A percentile compares a stretch with the other conserved stretches of the same genome.
Conservation (phyloP, 2,113 vertebrate species). For the Tychaedon coryphoeus region DNA sequence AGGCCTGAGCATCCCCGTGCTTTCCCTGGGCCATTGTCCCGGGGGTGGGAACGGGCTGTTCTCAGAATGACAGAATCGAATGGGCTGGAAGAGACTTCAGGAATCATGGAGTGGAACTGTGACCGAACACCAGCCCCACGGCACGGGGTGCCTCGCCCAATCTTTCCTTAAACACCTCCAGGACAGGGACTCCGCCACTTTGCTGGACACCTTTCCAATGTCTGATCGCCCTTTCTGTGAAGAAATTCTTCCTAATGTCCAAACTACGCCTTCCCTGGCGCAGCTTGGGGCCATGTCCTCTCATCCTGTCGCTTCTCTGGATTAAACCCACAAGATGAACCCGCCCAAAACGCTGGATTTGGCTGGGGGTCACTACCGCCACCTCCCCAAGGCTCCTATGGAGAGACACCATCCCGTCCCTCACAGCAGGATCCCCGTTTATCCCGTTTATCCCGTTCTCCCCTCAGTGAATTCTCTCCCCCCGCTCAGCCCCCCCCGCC, state of each 20-base stretch:
- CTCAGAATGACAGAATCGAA: background rate
- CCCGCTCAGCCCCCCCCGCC: background rate
- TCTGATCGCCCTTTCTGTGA: background rate
- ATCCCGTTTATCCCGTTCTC: background rate
- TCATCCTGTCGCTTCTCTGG: background rate
- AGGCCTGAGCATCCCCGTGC: background rate
- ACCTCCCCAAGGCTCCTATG: fast-evolving
- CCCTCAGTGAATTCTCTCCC: background rate
- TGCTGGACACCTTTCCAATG: background rate
- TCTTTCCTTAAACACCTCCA: background rate
- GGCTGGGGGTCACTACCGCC: background rate
- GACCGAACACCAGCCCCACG: fast-evolving
- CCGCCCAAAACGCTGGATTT: too few species aligned
- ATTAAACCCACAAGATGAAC: background rate
- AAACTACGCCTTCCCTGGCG: background rate
- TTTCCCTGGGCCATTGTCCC: background rate
- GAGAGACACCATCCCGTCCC: fast-evolving
- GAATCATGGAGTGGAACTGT: fast-evolving
- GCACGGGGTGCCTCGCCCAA: background rate
- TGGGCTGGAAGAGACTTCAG: fast-evolving
- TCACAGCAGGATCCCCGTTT: fast-evolving
- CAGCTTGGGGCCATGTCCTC: fast-evolving
- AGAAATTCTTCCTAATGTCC: background rate
- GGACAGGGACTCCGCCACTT: background rate
- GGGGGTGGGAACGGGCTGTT: background rate